These are phyloP conservation scores for Hesperophylax magnus DNA, from an alignment of 1,140 invertebrate species.

Conservation along the genomic window DNA sequence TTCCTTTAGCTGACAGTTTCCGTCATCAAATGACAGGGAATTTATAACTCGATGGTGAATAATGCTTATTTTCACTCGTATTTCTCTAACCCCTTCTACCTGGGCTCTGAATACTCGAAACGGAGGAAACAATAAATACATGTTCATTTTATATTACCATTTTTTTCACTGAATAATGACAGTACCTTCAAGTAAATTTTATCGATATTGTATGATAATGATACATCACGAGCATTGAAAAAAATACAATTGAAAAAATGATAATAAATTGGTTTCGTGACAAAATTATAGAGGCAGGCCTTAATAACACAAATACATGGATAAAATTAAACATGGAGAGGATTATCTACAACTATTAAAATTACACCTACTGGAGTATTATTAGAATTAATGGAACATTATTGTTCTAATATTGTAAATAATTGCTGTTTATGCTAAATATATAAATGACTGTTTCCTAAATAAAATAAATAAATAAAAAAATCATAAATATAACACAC, in stretches of 20 bases:
- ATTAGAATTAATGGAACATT: too few relatives aligned
- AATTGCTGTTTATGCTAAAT: too few relatives aligned
- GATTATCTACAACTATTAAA: too few relatives aligned
- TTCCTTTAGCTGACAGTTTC: slow-evolving; percentile 6
- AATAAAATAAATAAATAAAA: too few relatives aligned
- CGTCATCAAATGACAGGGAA: slow-evolving; percentile 34
- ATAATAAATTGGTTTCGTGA: too few relatives aligned
- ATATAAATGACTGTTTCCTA: too few relatives aligned
- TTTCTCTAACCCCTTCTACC: slow-evolving; percentile 23
- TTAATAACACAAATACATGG: too few relatives aligned
- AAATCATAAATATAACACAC: too few relatives aligned
- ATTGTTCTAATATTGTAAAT: too few relatives aligned
- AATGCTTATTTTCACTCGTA: slow-evolving; percentile 23
- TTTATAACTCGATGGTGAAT: slow-evolving; percentile 27
- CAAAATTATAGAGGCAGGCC: too few relatives aligned
- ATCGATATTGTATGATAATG: not conserved
- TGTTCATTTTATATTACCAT: not conserved
- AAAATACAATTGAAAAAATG: not conserved
- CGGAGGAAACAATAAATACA: not conserved
- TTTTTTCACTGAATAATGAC: not conserved
- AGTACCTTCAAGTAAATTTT: not conserved
- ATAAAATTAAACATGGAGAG: too few relatives aligned
- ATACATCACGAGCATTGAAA: not conserved
- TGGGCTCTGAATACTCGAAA: not conserved
- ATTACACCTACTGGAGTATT: too few relatives aligned